Evolutionary conservation across 2,888 invertebrate genomes (phyloP), one percentile per base, ranked within the genome.

Genomic region (Rotaria magnacalcarata): DNA sequence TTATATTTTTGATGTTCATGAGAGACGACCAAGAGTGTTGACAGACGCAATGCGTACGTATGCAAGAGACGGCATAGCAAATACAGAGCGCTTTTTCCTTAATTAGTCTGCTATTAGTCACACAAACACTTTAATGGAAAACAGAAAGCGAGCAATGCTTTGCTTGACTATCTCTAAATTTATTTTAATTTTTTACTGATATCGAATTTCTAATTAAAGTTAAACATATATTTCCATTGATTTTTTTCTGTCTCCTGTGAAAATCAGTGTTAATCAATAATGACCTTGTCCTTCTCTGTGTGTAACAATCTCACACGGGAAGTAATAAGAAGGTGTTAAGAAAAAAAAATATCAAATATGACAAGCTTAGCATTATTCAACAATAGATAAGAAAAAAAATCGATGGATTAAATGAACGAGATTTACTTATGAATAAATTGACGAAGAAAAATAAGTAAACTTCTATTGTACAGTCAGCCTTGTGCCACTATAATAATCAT

Each of bases 21-120:
- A 34, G 67, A 67, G 67, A 67, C 34, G 67, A 67, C 34, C 34
- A 34, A 19, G 14, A 67, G 67, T 67, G 67, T 67, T 67, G 67
- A 67, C 67, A 67, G 67, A 67, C 67, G 67, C 27, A 67, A 67
- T 67, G 34, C 67, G 67, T 67, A 67, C 34, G 34, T 67, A 67
- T 67, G 67, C 67, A 67, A 52, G 67, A 67, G 67, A 67, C 67
- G 34, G 67, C 14, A 67, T 19, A 2, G 34, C 67, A 67, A 67
- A 67, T 7, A 67, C 67, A 67, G 4, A 34, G 16, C 34, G 34
- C 67, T 67, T 67, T 67, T 41, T 34, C 67, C 19, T 67, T 34
- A 67, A 67, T 67, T 67, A 67, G 67, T 67, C 67, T 67, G 16
- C 67, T 67, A 11, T 34, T 67, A 67, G n/a, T 34, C 34, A 34